These are phyloP conservation scores for Platyrinchus mystaceus DNA, from an alignment of 2,797 vertebrate genomes.

Conservation along the genomic window DNA sequence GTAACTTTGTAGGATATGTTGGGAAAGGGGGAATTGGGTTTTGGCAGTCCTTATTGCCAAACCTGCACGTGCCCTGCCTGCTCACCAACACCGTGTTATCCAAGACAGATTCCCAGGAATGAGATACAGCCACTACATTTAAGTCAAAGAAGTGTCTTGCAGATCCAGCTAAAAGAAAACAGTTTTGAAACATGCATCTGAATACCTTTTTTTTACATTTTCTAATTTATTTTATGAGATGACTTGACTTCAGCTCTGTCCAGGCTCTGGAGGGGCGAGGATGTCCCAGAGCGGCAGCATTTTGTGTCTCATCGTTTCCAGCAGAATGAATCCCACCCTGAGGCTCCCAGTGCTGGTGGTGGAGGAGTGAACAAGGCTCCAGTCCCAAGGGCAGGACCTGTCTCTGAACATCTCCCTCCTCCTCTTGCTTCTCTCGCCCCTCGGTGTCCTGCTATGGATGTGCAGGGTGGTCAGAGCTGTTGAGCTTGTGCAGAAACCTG, in stretches of 20 bases:
- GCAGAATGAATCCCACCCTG: background rate
- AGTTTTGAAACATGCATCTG: background rate
- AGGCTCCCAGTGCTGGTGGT: background rate
- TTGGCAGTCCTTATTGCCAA: background rate
- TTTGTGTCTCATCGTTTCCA: background rate
- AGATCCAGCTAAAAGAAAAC: background rate
- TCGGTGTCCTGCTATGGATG: background rate
- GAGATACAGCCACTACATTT: conserved; percentile 6
- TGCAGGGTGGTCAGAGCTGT: background rate
- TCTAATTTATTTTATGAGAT: background rate
- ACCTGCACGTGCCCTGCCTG: background rate
- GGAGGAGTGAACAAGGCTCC: background rate
- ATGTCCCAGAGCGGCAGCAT: background rate
- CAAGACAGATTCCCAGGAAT: background rate
- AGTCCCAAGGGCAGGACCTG: background rate
- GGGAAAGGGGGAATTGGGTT: background rate
- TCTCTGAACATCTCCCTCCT: background rate
- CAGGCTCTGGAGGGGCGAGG: background rate
- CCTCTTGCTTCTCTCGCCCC: background rate
- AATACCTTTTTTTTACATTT: background rate
- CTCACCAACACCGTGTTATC: background rate
- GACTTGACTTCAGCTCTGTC: background rate
- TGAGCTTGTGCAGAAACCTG: background rate
- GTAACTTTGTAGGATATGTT: background rate
- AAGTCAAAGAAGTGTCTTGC: background rate